Conservation (phyloP, 1,140 invertebrate genomes). For the Drosophila ficusphila region DNA sequence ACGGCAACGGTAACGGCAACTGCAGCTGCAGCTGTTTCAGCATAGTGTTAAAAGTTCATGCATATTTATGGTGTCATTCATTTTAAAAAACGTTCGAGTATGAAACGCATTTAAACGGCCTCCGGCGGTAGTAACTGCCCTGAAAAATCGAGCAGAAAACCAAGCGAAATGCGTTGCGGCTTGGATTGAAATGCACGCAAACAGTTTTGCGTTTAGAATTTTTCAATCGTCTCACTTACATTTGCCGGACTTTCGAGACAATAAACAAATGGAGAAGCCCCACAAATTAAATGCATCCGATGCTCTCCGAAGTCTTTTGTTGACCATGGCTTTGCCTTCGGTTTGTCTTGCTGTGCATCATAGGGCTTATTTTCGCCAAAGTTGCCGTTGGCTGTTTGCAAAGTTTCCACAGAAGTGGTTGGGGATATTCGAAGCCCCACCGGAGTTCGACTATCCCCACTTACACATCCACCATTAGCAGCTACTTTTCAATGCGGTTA, state of each 20-base stretch:
- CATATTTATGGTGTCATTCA: constrained; percentile 82
- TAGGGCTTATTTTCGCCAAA: constrained; percentile 76
- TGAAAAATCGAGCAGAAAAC: constrained; percentile 2
- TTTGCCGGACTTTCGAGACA: constrained; percentile 16
- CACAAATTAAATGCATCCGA: constrained; percentile 40
- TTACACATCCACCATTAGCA: constrained; percentile 78
- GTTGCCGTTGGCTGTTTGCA: constrained; percentile 77
- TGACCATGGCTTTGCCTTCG: constrained; percentile 32
- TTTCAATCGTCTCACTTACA: constrained; percentile 23
- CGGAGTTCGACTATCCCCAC: constrained; percentile 12
- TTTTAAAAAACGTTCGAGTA: constrained; percentile 72
- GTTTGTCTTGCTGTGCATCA: constrained; percentile 52
- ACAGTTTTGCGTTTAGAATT: constrained; percentile 16
- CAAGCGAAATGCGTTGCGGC: constrained; percentile 1
- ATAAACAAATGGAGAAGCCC: constrained; percentile 21
- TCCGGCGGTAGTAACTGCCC: constrained; percentile 11
- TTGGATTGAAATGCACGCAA: constrained; percentile 9
- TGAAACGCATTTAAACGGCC: constrained; percentile 75
- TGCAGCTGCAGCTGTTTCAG: constrained; percentile 65
- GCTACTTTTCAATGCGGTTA: constrained; percentile 81
- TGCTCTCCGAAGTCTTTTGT: constrained; percentile 7
- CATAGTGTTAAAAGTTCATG: constrained; percentile 82
- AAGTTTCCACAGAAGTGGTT: constrained; percentile 66
- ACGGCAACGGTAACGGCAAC: constrained; percentile 69
- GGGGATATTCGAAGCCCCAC: not conserved